These are phyloP conservation scores for Corbicula japonica DNA, from an alignment of 2,888 invertebrate species.

Conservation along the genomic window DNA sequence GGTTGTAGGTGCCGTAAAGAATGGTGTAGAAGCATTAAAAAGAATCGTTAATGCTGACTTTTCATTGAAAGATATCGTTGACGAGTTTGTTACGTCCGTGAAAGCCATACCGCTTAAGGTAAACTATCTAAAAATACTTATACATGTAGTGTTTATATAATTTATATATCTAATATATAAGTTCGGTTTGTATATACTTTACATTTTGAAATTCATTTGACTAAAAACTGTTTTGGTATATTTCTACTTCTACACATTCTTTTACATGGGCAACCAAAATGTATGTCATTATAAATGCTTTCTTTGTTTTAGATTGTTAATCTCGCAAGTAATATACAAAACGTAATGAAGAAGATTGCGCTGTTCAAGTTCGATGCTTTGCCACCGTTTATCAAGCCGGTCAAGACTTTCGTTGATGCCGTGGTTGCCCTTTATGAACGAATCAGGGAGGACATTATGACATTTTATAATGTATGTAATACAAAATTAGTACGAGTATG, in stretches of 20 bases:
- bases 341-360: neutral
- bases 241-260: too few species aligned
- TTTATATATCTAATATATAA: too few species aligned
- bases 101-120: slow-evolving; percentile 71
- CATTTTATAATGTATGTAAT: slow-evolving; percentile 10
- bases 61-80: slow-evolving; percentile 63
- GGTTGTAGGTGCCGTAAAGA: slow-evolving; percentile 53
- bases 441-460: slow-evolving; percentile 21
- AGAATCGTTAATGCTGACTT: slow-evolving; percentile 59
- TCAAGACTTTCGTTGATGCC: slow-evolving; percentile 3
- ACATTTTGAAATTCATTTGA: too few species aligned
- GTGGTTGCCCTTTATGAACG: neutral
- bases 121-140: slow-evolving; percentile 1
- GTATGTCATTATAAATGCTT: too few species aligned
- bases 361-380: neutral
- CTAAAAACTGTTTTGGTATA: too few species aligned
- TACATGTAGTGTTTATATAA: too few species aligned
- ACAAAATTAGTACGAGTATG: too few species aligned
- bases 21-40: slow-evolving; percentile 66
- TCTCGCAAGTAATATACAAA: neutral
- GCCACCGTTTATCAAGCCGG: neutral
- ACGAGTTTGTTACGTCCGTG: slow-evolving; percentile 61
- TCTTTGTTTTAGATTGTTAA: slow-evolving; percentile 35
- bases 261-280: too few species aligned
- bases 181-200: too few species aligned